Conservation (phyloP, 2,113 vertebrate genomes). For the Brachyhypopomus occidentalis region DNA sequence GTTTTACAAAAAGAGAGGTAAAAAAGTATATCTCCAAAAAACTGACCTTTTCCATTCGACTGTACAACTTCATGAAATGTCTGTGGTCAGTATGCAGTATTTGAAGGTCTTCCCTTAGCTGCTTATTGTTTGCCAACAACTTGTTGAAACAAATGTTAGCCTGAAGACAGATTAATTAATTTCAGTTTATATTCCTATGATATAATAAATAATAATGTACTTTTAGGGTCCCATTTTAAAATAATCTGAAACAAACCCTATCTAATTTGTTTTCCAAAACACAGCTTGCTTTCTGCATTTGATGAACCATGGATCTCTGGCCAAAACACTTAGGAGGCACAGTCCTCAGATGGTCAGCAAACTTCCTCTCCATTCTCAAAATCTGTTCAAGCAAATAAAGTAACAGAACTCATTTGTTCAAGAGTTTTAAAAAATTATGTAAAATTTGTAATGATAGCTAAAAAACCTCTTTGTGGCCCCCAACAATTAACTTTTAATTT, state of each 20-base stretch:
- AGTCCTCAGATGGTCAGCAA: neutral
- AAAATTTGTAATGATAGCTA: too few relatives aligned
- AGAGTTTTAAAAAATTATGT: too few relatives aligned
- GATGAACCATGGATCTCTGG: constrained; percentile 16
- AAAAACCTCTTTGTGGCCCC: too few relatives aligned
- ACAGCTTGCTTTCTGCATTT: neutral
- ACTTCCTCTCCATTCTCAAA: neutral
- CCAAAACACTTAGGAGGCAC: neutral
- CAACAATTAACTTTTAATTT: too few relatives aligned
- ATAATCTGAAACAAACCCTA: neutral
- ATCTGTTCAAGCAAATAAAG: neutral
- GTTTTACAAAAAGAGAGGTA: too few relatives aligned
- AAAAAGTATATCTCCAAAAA: too few relatives aligned
- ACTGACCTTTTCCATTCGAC: neutral
- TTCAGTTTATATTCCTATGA: too few relatives aligned
- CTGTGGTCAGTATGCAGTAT: constrained; percentile 6
- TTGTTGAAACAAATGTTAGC: constrained; percentile 32
- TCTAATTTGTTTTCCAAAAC: constrained; percentile 24
- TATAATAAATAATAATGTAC: too few relatives aligned
- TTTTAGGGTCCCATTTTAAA: neutral
- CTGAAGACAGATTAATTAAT: neutral
- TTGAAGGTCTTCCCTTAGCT: constrained; percentile 48
- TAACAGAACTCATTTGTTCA: too few relatives aligned
- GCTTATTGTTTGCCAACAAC: constrained; percentile 36
- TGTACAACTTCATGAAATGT: constrained; percentile 33